Evolutionary conservation across 64 coral and sea anemone species (phyloP).

Genomic region (Actinia tenebrosa): DNA sequence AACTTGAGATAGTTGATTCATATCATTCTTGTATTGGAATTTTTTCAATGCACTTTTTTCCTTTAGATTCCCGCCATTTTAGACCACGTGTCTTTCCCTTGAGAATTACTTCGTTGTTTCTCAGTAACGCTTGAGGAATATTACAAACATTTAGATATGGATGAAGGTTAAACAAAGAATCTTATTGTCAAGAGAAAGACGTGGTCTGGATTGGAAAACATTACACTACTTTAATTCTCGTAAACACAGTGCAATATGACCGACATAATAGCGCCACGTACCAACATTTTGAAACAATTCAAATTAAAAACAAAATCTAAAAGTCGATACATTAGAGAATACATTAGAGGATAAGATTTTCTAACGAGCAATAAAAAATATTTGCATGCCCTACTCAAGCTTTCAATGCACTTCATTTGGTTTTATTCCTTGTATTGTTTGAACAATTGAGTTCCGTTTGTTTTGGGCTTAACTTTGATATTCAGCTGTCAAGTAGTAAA

Average conservation of each 20-base stretch:
- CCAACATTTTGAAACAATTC: no score
- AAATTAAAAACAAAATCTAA: no score
- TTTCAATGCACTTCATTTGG: background rate
- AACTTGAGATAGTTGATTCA: background rate
- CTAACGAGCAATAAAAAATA: background rate
- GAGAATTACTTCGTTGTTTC: no score
- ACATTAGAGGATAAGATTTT: background rate
- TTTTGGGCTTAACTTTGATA: background rate
- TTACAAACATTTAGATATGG: no score
- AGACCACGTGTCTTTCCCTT: background rate
- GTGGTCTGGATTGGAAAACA: no score
- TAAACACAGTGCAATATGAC: no score
- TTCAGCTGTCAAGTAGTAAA: background rate
- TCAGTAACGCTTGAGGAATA: no score
- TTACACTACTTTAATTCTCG: no score
- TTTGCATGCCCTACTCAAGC: background rate
- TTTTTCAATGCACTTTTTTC: background rate
- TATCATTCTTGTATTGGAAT: no score
- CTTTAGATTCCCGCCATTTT: background rate
- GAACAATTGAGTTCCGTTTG: background rate
- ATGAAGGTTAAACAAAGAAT: no score
- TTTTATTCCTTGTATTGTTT: background rate
- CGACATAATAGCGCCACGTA: no score
- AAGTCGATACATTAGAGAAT: background rate
- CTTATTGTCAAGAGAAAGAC: no score